Evolutionary conservation across 2,888 invertebrate genomes (phyloP), one percentile per base, ranked within the genome.

Genomic region (Eledone cirrhosa): DNA sequence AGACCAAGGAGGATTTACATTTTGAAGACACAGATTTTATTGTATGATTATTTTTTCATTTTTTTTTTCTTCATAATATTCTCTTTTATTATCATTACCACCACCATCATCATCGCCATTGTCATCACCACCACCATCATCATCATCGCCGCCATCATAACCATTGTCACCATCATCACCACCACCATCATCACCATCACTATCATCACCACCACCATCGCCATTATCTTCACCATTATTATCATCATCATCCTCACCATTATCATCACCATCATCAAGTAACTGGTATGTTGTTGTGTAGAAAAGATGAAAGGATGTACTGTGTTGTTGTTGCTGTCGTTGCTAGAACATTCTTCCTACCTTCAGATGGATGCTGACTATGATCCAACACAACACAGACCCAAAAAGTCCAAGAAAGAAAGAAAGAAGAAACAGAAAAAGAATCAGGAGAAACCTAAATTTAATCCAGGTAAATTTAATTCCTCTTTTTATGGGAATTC

Each of bases 311-410:
- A n/a, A n/a, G n/a, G n/a, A n/a, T n/a, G n/a, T n/a, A n/a, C n/a
- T n/a, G n/a, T n/a, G n/a, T n/a, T n/a, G n/a, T n/a, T n/a, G n/a
- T n/a, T n/a, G n/a, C n/a, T n/a, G n/a, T n/a, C n/a, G n/a, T n/a
- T n/a, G n/a, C n/a, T n/a, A 63, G 19, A 27, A 24, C 14, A 0
- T 22, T 7, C 31, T 80, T 53, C 75, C 65, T 82, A 78, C 75
- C 85, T 90, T 76, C 87, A 95, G 94, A 97, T 96, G 97, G 96
- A 97, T 91, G 95, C 95, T 79, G 97, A 97, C 85, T 96, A 94
- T 83, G 91, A 93, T 83, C 91, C 94, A 2, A 92, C 93, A 83
- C 91, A 93, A 81, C 93, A 41, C 41, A 41, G 94, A 87, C 84
- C 83, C 78, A 82, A 76, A 77, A 80, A 83, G 31, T 82, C 81